Percentiles rank a stretch among this genome's conserved stretches.
phyloP scores from a whole-genome alignment of 2,888 invertebrate species.

The Chrysomela aeneicollis region DNA sequence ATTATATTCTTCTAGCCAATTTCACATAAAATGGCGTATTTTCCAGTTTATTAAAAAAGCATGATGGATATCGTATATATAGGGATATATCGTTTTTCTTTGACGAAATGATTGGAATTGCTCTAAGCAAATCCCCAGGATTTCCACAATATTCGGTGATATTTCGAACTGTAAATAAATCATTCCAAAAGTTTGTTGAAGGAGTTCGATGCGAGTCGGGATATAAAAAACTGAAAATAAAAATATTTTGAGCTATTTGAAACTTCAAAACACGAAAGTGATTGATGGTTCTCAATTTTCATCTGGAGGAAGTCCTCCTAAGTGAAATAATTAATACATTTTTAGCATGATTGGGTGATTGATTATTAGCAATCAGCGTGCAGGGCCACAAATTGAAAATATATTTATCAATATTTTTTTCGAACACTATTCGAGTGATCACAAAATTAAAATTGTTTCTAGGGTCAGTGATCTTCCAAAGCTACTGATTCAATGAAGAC shows the following conservation, averaged over 20 bases:
- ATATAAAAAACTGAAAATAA: background rate
- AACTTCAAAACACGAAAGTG: background rate
- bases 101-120: conserved; percentile 1
- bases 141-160: background rate
- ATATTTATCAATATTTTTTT: no score
- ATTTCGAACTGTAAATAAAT: conserved; percentile 3
- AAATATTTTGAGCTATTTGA: background rate
- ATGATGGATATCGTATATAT: conserved; percentile 2
- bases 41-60: background rate
- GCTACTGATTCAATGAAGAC: background rate
- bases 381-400: no score
- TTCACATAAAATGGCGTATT: background rate
- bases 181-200: background rate
- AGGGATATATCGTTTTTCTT: background rate
- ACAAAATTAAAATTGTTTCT: no score
- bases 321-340: no score
- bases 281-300: background rate
- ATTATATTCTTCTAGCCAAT: background rate
- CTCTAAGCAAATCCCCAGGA: conserved; percentile 3
- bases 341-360: no score
- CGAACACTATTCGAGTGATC: no score
- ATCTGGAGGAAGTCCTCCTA: background rate
- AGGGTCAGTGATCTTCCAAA: background rate
- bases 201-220: background rate
- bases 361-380: no score